Evolutionary conservation across 2,888 invertebrate genomes (phyloP), one percentile per base, ranked within the genome.

Genomic region (Parnassius orleans): DNA sequence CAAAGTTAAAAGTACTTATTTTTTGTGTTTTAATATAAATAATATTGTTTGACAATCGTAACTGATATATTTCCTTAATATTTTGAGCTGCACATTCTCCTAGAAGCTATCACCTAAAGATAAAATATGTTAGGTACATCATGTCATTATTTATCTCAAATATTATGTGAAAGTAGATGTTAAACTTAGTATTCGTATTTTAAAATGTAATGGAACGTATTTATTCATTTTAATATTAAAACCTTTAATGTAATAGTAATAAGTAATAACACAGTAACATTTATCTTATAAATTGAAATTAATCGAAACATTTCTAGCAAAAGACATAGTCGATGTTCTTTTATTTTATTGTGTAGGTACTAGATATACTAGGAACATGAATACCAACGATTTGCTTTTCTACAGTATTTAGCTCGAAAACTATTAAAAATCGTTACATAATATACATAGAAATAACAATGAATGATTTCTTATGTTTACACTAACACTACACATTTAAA

Each of bases 131-230:
- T 1, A n/a, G n/a, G n/a, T n/a, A 33, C 33, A 33, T 12, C 46
- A n/a, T 1, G 46, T 46, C n/a, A 46, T 12, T 46, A 46, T n/a
- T 46, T 46, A 43, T 43, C 10, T 12, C 3, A 12, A 5, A 46
- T 61, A 56, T 61, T 65, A 68, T 65, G 60, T 61, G 53, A 64
- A 66, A 62, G 61, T 66, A 68, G 65, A 58, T 63, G 65, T 69
- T 66, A 63, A 55, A 65, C 59, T 62, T 63, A 64, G 63, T 46
- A 60, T 44, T 58, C 43, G 50, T 58, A 48, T 62, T 24, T 48
- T 41, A 52, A 47, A 42, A 51, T 50, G 48, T 63, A 63, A 44
- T 51, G 42, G 44, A 57, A 63, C 50, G 47, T 52, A 63, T 58
- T 33, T 53, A 57, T 57, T 58, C 53, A 33, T 54, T 56, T 63